phyloP scores from a whole-genome alignment of 2,113 vertebrate genomes.

The Tyrannus savana region DNA sequence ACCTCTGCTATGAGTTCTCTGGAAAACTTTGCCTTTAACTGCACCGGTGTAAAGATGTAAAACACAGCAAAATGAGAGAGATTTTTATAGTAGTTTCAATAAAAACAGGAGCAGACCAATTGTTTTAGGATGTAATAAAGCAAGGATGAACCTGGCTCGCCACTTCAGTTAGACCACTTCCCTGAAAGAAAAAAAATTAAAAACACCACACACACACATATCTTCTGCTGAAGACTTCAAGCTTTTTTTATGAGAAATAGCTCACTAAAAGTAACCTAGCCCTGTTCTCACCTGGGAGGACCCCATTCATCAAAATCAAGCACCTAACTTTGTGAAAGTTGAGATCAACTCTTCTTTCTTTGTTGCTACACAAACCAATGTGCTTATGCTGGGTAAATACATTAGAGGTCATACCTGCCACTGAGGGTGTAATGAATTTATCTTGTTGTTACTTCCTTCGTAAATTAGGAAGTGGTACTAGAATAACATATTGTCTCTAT shows the following conservation, averaged over 20 bases:
- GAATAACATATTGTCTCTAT: neutral
- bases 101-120: neutral
- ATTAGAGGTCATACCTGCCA: slow-evolving; percentile 18
- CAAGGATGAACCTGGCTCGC: neutral
- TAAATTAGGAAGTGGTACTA: neutral
- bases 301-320: slow-evolving; percentile 13
- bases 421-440: slow-evolving; percentile 35
- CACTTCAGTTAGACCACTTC: neutral
- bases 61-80: neutral
- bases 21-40: neutral
- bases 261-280: neutral
- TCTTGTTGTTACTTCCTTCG: neutral
- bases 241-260: neutral
- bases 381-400: slow-evolving; percentile 28
- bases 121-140: neutral
- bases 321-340: neutral
- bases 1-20: neutral
- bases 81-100: neutral
- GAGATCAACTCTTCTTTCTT: neutral
- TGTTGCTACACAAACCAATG: slow-evolving; percentile 13
- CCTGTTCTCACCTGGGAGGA: neutral
- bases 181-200: neutral
- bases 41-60: neutral
- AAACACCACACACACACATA: neutral
- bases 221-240: neutral